Evolutionary conservation across 2,797 vertebrate genomes (phyloP), one percentile per base, ranked within the genome.

Genomic region (Valencia hispanica): DNA sequence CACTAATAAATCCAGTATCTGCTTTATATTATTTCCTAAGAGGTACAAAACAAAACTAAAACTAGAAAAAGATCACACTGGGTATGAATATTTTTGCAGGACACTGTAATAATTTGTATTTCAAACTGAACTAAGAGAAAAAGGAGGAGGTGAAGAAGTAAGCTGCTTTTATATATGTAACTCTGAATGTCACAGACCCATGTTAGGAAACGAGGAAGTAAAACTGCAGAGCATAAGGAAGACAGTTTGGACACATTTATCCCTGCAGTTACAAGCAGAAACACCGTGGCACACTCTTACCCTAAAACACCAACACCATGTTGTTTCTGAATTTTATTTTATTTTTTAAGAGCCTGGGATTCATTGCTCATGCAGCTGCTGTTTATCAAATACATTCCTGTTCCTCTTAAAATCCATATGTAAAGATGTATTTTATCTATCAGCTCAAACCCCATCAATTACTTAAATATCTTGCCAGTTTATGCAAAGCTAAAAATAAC

Each of bases 141-240:
- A 41, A 84, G 65, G 68, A 82, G n/a, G 51, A 73, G 43, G 77
- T 79, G 83, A 86, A 86, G 85, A 78, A 86, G 86, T 70, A 5
- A 18, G 68, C 25, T 66, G 32, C 10, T 9, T 34, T 84, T 90
- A 61, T 73, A 72, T 72, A 61, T 73, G 70, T 72, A 89, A 84
- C 30, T 0, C 20, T 39, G 51, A 69, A 75, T 39, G 72, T 27
- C 70, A 68, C 20, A 1, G 25, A 74, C 47, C 5, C 3, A 3
- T 12, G 74, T 74, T 71, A 57, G 17, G 80, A 86, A 92, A 91
- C 27, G 25, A 77, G 84, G 89, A 93, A 92, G 85, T 78, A 48
- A 87, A 89, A 91, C 48, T 70, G 69, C 69, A 77, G 72, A 79
- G 70, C 41, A 69, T 2, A 70, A 14, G 14, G 20, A 32, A n/a